Evolutionary conservation across 92 coral and sea anemone species (phyloP).

Genomic region (Phenganax marumi): DNA sequence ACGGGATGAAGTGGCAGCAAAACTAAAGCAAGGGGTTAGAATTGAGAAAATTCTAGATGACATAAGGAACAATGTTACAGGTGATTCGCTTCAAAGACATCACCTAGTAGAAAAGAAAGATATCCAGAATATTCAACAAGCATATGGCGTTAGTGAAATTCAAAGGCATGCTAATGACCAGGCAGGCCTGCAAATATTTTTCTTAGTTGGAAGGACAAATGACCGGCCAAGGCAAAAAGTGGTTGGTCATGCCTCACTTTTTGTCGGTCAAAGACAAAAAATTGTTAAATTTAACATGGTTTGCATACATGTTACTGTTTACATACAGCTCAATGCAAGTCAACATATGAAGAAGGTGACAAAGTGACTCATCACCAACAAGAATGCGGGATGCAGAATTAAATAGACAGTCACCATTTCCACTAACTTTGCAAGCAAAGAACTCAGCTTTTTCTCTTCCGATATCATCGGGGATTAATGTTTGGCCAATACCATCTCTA

Average conservation of each 20-base stretch:
- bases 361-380: conserved; percentile 49
- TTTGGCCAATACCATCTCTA: conserved; percentile 34
- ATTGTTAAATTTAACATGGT: conserved; percentile 28
- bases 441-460: not conserved
- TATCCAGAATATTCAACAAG: too few relatives aligned
- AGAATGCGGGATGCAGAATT: conserved; percentile 51
- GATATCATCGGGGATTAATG: conserved; percentile 32
- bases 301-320: conserved; percentile 39
- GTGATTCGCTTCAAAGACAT: too few relatives aligned
- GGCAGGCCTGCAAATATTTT: not conserved
- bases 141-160: too few relatives aligned
- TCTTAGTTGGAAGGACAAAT: not conserved
- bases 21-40: too few relatives aligned
- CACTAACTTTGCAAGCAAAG: conserved; percentile 47
- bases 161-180: too few relatives aligned
- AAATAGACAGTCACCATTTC: conserved; percentile 52
- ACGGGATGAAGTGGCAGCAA: too few relatives aligned
- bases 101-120: too few relatives aligned
- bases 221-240: not conserved
- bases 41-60: too few relatives aligned
- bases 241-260: not conserved
- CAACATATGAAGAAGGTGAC: conserved; percentile 49
- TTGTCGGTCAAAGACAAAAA: not conserved
- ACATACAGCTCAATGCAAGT: conserved; percentile 47
- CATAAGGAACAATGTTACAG: too few relatives aligned